A percentile compares a stretch with the other conserved stretches of the same genome.
phyloP scores from a whole-genome alignment of 1,140 invertebrate species.

The Danaus melanippus region DNA sequence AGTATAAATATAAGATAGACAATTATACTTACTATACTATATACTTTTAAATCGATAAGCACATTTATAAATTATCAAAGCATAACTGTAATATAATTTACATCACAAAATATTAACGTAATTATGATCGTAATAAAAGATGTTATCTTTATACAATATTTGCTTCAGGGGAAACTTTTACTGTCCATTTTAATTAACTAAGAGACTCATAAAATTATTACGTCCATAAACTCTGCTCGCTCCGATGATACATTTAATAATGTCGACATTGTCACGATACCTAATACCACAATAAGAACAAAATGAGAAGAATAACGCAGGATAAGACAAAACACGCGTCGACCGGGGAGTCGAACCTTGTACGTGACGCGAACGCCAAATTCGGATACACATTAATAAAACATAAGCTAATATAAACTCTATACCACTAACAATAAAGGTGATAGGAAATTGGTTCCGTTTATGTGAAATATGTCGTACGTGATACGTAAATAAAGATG shows the following conservation, averaged over 20 bases:
- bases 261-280: slow-evolving; percentile 29
- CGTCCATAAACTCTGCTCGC: too few relatives aligned
- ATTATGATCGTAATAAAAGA: too few relatives aligned
- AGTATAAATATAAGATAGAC: background rate
- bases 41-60: background rate
- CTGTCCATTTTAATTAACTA: too few relatives aligned
- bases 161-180: too few relatives aligned
- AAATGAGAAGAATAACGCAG: slow-evolving; percentile 40
- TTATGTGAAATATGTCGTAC: slow-evolving; percentile 21
- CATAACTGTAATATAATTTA: too few relatives aligned
- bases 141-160: too few relatives aligned
- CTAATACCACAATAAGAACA: slow-evolving; percentile 48
- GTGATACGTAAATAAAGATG: slow-evolving; percentile 31
- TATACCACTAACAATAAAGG: slow-evolving; percentile 17
- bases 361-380: slow-evolving; percentile 46
- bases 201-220: too few relatives aligned
- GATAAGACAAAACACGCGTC: slow-evolving; percentile 35
- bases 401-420: slow-evolving; percentile 20
- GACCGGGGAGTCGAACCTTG: slow-evolving; percentile 32
- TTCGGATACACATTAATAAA: slow-evolving; percentile 16
- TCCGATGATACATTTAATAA: slow-evolving; percentile 38
- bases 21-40: too few relatives aligned
- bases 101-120: too few relatives aligned
- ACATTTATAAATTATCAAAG: too few relatives aligned
- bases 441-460: slow-evolving; percentile 12